A percentile compares a stretch with the other conserved stretches of the same genome.
Conservation (phyloP, 1,140 invertebrate species). For the Ruditapes philippinarum region DNA sequence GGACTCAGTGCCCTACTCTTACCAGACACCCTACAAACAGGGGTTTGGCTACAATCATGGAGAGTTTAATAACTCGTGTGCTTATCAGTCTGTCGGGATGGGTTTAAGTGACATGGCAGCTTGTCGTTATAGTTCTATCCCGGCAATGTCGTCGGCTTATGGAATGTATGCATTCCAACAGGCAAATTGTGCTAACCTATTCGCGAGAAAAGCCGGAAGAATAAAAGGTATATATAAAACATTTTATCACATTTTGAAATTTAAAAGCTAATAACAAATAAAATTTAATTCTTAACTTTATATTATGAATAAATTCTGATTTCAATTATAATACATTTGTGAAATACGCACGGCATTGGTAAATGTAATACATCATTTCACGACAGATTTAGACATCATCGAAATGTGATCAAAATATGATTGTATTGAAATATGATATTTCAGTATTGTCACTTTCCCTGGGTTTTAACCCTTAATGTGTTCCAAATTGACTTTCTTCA, state of each 20-base stretch:
- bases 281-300: too few species aligned
- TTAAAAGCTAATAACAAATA: too few species aligned
- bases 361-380: not conserved
- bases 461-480: not conserved
- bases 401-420: not conserved
- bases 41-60: conserved; percentile 63
- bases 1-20: conserved; percentile 62
- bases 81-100: conserved; percentile 66
- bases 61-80: conserved; percentile 64
- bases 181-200: conserved; percentile 63
- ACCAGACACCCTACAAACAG: conserved; percentile 63
- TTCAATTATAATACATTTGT: too few species aligned
- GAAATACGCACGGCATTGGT: not conserved
- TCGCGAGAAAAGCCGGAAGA: conserved; percentile 61
- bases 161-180: conserved; percentile 67
- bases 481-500: not conserved
- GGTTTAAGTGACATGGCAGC: conserved; percentile 63
- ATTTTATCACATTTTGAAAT: too few species aligned
- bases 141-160: conserved; percentile 64
- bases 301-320: too few species aligned
- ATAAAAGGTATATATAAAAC: conserved; percentile 68
- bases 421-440: not conserved
- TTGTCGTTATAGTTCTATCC: conserved; percentile 56
- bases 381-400: not conserved
- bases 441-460: not conserved